Percentiles rank a stretch among this genome's conserved stretches.
Evolutionary conservation across 2,797 vertebrate genomes (phyloP).

Genomic region (Parambassis ranga): DNA sequence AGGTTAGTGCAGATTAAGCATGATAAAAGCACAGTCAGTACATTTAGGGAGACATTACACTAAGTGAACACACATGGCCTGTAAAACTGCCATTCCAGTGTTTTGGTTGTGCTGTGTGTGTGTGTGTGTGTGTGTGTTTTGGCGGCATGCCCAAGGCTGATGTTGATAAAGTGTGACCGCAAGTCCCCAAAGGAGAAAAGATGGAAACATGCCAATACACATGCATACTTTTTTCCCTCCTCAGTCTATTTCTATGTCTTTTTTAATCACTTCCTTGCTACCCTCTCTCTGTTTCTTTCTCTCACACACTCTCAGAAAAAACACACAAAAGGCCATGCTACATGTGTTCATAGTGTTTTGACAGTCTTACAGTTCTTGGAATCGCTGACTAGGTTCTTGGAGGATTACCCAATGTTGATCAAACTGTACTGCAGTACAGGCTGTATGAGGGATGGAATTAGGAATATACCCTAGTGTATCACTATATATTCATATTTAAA

Average conservation of each 20-base stretch:
- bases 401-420: conserved; percentile 41
- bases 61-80: conserved; percentile 60
- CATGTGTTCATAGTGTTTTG: conserved; percentile 51
- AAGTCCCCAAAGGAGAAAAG: conserved; percentile 39
- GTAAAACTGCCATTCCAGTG: conserved; percentile 38
- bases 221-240: conserved; percentile 27
- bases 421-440: conserved; percentile 30
- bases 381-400: conserved; percentile 47
- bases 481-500: no score
- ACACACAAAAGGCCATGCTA: conserved; percentile 12
- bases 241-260: conserved; percentile 20
- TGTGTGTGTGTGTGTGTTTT: conserved; percentile 52
- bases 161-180: conserved; percentile 71
- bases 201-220: conserved; percentile 46
- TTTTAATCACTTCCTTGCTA: conserved; percentile 14
- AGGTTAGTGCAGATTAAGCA: conserved; percentile 24
- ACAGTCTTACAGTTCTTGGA: conserved; percentile 52
- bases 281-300: background rate
- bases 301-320: background rate
- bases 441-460: background rate
- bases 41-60: conserved; percentile 35
- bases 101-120: conserved; percentile 53
- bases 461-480: no score
- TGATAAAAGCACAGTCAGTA: conserved; percentile 19
- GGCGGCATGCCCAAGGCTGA: conserved; percentile 51